Conservation (phyloP, 2,113 vertebrate species). For the Ranitomeya imitator region DNA sequence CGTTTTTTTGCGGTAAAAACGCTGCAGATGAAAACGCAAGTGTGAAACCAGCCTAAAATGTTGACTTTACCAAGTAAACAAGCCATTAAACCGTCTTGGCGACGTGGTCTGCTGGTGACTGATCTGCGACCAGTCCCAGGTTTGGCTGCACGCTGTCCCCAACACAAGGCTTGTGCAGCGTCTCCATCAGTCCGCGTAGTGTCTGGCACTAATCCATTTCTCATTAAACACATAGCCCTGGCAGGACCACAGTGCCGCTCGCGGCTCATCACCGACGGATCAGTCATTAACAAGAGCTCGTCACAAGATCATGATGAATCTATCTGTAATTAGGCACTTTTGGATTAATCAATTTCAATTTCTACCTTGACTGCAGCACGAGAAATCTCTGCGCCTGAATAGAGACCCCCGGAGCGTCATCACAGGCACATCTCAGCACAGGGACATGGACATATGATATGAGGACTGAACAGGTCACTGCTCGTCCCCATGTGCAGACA, state of each 20-base stretch:
- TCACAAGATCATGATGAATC: conserved; percentile 44
- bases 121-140: neutral
- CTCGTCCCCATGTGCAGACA: neutral
- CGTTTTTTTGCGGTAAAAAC: no score
- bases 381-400: neutral
- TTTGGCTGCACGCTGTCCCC: neutral
- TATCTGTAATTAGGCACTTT: conserved; percentile 40
- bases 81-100: neutral
- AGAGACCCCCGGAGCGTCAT: neutral
- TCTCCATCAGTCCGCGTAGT: neutral
- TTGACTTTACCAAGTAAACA: neutral
- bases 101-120: neutral
- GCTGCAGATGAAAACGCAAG: no score
- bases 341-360: conserved; percentile 50
- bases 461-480: neutral
- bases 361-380: conserved; percentile 11
- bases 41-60: neutral
- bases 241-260: conserved; percentile 11
- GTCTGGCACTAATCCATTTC: conserved; percentile 34
- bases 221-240: conserved; percentile 23
- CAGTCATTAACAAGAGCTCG: conserved; percentile 25
- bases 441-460: neutral
- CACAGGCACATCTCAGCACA: neutral
- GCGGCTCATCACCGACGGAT: conserved; percentile 7
- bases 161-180: neutral